Evolutionary conservation across 2,797 vertebrate genomes (phyloP).

Genomic region (Gambusia yucatana): DNA sequence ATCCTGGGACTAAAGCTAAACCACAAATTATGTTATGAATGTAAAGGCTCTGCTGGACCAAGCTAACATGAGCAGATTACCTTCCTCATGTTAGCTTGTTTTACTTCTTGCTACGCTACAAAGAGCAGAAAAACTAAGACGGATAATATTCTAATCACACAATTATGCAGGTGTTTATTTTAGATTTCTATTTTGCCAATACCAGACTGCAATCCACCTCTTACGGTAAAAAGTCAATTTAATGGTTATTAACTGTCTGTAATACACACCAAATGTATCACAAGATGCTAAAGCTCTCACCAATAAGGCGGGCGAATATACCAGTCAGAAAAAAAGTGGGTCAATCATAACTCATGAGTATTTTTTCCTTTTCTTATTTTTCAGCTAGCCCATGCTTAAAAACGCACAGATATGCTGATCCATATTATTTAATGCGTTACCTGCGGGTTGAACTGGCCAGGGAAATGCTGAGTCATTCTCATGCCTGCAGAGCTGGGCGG

Average conservation of each 20-base stretch:
- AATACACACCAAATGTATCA: not conserved
- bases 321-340: not conserved
- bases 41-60: not conserved
- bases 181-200: not conserved
- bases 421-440: constrained; percentile 42
- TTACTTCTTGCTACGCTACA: not conserved
- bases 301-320: not conserved
- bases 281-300: not conserved
- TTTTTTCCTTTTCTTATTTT: not conserved
- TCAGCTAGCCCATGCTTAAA: not conserved
- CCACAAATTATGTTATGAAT: not conserved
- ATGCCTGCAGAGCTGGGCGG: constrained; percentile 89
- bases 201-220: not conserved
- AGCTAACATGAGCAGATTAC: too few species aligned
- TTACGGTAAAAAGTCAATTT: too few species aligned
- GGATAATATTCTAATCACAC: not conserved
- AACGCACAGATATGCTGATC: not conserved
- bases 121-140: not conserved
- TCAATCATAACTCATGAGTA: not conserved
- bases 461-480: constrained; percentile 93
- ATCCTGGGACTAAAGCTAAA: not conserved
- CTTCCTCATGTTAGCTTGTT: not conserved
- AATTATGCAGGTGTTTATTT: not conserved
- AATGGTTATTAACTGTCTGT: not conserved
- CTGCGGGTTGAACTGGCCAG: constrained; percentile 96